Conservation (phyloP, 2,797 vertebrate genomes). For the Sebastes iracundus region DNA sequence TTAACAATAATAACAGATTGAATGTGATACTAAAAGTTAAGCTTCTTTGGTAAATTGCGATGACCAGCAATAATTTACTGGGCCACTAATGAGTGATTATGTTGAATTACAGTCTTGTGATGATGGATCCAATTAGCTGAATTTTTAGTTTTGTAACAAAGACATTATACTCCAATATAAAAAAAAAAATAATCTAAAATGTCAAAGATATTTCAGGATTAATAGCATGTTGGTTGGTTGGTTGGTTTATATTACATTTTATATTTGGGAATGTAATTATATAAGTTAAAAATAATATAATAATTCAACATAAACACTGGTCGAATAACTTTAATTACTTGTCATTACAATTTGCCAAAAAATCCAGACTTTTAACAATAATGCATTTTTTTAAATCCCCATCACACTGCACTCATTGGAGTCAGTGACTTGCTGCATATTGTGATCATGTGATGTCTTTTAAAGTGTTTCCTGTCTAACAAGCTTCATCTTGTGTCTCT, state of each 20-base stretch:
- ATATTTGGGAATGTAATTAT: not conserved
- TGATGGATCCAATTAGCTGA: not conserved
- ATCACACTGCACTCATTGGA: not conserved
- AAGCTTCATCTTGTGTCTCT: not conserved
- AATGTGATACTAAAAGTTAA: not conserved
- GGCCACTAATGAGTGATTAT: not conserved
- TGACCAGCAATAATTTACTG: not conserved
- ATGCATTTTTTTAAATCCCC: not conserved
- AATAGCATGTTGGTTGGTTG: not conserved
- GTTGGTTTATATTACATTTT: not conserved
- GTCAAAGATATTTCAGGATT: too few relatives aligned
- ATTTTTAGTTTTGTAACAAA: not conserved
- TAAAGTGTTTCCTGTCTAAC: not conserved
- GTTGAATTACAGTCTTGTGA: not conserved
- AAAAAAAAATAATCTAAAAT: too few relatives aligned
- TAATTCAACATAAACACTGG: not conserved
- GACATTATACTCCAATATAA: not conserved
- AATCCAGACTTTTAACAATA: not conserved
- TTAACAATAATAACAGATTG: not conserved
- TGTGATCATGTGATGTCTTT: not conserved
- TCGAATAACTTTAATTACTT: not conserved
- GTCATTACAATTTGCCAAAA: not conserved
- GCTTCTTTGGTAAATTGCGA: not conserved
- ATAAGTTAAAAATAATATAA: too few relatives aligned
- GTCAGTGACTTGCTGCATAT: rapidly evolving